Evolutionary conservation across 1,140 invertebrate genomes (phyloP).

Genomic region (Drosophila pruinosa): DNA sequence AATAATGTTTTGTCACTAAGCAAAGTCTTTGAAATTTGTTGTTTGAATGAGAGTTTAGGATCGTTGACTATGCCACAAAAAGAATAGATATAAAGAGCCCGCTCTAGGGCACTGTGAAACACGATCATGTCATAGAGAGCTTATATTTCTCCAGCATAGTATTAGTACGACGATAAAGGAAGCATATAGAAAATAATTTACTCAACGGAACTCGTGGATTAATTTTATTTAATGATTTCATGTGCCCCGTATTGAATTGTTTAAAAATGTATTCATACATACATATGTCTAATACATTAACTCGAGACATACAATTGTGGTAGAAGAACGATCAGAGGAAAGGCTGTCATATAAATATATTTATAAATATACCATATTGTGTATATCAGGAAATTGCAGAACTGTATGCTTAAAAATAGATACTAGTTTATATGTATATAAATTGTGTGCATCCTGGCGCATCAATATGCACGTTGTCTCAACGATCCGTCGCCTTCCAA

Average conservation of each 20-base stretch:
- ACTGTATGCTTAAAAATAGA: slow-evolving; percentile 23
- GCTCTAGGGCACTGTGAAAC: background rate
- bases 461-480: background rate
- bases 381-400: slow-evolving; percentile 19
- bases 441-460: background rate
- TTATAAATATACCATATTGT: slow-evolving; percentile 19
- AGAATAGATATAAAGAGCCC: background rate
- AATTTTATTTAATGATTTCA: slow-evolving; percentile 42
- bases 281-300: slow-evolving; percentile 8
- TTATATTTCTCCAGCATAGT: background rate
- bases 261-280: slow-evolving; percentile 13
- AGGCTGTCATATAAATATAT: slow-evolving; percentile 11
- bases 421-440: background rate
- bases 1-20: slow-evolving; percentile 20
- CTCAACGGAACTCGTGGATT: slow-evolving; percentile 11
- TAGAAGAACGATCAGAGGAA: background rate
- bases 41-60: background rate
- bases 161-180: background rate
- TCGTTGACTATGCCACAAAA: background rate
- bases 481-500: slow-evolving; percentile 29
- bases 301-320: slow-evolving; percentile 3
- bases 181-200: slow-evolving; percentile 33
- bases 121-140: background rate
- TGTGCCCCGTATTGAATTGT: background rate
- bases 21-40: slow-evolving; percentile 42